phyloP scores from a whole-genome alignment of 2,797 vertebrate genomes.

The Peromyscus eremicus region DNA sequence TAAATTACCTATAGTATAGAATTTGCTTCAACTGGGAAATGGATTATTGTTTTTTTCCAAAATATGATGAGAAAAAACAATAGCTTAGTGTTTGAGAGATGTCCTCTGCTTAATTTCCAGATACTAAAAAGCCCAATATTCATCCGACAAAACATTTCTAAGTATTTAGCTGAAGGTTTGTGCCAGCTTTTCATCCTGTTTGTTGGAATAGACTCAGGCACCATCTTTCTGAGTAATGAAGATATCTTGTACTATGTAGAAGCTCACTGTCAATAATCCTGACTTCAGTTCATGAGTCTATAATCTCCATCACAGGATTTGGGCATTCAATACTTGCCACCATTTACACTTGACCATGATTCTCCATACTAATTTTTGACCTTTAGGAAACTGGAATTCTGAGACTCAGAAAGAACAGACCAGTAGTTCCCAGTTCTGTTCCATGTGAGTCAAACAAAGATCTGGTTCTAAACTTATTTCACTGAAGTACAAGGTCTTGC shows the following conservation, averaged over 20 bases:
- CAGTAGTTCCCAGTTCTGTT: background rate
- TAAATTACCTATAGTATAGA: slow-evolving; percentile 24
- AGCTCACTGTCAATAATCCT: background rate
- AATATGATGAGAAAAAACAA: background rate
- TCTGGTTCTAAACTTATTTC: background rate
- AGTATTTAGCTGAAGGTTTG: slow-evolving; percentile 7
- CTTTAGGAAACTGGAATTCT: background rate
- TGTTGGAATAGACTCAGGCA: background rate
- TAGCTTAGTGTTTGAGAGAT: background rate
- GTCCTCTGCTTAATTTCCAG: slow-evolving; percentile 55
- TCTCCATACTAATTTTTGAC: background rate
- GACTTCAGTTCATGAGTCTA: background rate
- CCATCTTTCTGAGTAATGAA: background rate
- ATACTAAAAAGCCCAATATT: slow-evolving; percentile 18
- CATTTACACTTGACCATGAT: background rate
- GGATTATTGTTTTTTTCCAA: slow-evolving; percentile 6
- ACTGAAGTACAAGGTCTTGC: background rate
- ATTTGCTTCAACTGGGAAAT: slow-evolving; percentile 41
- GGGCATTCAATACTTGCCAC: background rate
- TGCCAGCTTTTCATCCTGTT: background rate
- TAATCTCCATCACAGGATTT: background rate
- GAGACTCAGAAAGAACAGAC: background rate
- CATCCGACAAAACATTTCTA: background rate
- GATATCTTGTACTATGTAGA: background rate
- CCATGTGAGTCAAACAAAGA: background rate